Percentiles rank a stretch among this genome's conserved stretches.
Evolutionary conservation across 1,140 invertebrate species (phyloP).

Genomic region (Eriocheir sinensis): DNA sequence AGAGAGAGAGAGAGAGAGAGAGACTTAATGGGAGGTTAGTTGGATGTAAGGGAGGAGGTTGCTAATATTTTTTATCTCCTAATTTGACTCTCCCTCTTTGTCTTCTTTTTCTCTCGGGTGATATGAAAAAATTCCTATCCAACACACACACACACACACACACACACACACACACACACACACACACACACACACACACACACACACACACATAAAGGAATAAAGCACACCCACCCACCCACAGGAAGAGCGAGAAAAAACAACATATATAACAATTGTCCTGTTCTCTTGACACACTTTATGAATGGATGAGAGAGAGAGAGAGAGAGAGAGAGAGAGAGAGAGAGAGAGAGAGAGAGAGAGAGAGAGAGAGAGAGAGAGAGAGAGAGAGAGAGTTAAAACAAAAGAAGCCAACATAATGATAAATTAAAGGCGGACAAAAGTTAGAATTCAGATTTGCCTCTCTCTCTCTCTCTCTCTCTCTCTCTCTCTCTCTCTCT

Average conservation of each 20-base stretch:
- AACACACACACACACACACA: no score
- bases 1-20: background rate
- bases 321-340: conserved; percentile 22
- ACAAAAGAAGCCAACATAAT: background rate
- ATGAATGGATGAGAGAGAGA: background rate
- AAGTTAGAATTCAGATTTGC: no score
- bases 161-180: no score
- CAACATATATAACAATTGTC: background rate
- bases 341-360: conserved; percentile 16
- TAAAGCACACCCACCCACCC: background rate
- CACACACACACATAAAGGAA: background rate
- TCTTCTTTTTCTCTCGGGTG: background rate
- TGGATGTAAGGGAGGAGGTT: no score
- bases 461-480: no score
- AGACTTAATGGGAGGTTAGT: background rate
- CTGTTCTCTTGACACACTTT: background rate
- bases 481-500: no score
- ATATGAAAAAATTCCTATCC: background rate
- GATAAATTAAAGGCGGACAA: background rate
- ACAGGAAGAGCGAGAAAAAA: background rate
- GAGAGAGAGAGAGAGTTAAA: background rate
- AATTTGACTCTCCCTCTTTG: background rate
- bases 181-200: no score
- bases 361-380: no score
- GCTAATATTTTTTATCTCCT: background rate